Percentiles rank a stretch among this genome's conserved stretches.
Conservation (phyloP, 2,797 vertebrate genomes). For the Ispidina picta region DNA sequence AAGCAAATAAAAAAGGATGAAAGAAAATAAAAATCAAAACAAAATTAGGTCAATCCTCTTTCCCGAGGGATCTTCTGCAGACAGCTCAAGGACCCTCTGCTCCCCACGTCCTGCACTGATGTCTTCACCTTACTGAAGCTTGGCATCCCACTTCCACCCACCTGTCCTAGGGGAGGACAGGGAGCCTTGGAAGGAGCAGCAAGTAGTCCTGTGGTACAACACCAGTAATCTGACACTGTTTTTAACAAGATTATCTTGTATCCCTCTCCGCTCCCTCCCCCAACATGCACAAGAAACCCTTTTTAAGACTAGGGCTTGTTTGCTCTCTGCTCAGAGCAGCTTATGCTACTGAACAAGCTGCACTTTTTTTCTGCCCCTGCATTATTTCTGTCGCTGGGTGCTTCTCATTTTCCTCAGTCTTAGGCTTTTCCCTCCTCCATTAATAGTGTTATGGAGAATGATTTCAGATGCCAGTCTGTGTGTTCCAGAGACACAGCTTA, state of each 20-base stretch:
- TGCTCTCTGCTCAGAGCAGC: not conserved
- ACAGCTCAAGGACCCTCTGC: not conserved
- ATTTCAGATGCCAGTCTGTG: conserved; percentile 4
- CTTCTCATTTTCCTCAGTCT: not conserved
- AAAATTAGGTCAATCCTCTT: conserved; percentile 63
- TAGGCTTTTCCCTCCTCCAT: not conserved
- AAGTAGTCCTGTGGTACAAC: not conserved
- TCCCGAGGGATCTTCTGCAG: conserved; percentile 25
- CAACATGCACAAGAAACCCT: not conserved
- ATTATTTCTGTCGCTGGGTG: conserved; percentile 31
- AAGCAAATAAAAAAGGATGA: conserved; percentile 49
- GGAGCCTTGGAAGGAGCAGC: not conserved
- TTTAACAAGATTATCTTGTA: conserved; percentile 43
- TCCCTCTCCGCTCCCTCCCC: conserved; percentile 26
- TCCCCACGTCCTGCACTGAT: not conserved
- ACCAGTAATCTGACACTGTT: conserved; percentile 18
- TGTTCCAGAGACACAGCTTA: not conserved
- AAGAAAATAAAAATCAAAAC: conserved; percentile 60
- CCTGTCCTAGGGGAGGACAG: not conserved
- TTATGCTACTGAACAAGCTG: not conserved
- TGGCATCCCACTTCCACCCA: not conserved
- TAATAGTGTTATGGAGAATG: not conserved
- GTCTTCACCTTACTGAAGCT: not conserved
- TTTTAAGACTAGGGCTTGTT: conserved; percentile 25
- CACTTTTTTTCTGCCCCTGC: not conserved